Evolutionary conservation across 2,113 vertebrate species (phyloP), one percentile per base, ranked within the genome.

Genomic region (Gnathonemus echidnorhynchus): DNA sequence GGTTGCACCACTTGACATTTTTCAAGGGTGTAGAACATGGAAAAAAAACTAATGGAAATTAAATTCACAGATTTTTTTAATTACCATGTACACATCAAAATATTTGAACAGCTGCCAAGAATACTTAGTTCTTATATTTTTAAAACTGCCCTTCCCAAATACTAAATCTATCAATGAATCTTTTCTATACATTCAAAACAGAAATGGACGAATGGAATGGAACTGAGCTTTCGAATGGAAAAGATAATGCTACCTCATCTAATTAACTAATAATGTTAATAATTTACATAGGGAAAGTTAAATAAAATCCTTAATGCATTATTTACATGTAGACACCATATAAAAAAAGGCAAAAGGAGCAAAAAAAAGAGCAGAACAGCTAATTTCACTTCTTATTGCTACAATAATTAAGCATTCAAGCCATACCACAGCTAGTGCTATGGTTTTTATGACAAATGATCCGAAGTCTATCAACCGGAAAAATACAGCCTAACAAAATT

Each of bases 381-480:
- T 88, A 31, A 0, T 58, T 53, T 42, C 1, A 2, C 91, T 87
- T 91, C 88, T 50, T 90, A n/a, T 86, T 92, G 84, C 70, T 90
- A 90, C 92, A 93, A 92, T 95, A 95, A 97, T 96, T 96, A 97
- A 96, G 90, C 90, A 96, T 95, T 95, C 95, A 94, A 90, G 90
- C 86, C 27, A 92, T 90, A 91, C 74, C 96, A 94, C 94, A 95
- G 94, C 93, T 94, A 89, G 92, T 89, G 93, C 92, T 95, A 95
- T 95, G 93, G 95, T 95, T 95, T 90, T 95, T 94, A 94, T 96
- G 94, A 97, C 95, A 96, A 96, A 96, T 93, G 93, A 95, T 95
- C 92, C 70, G 94, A 93, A 95, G 3, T 90, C 85, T 94, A 95
- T 94, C 95, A 96, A 94, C 93, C 90, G 91, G 92, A 93, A 95